phyloP scores from a whole-genome alignment of 1,140 invertebrate genomes.

The Drosophila nigromelanica region DNA sequence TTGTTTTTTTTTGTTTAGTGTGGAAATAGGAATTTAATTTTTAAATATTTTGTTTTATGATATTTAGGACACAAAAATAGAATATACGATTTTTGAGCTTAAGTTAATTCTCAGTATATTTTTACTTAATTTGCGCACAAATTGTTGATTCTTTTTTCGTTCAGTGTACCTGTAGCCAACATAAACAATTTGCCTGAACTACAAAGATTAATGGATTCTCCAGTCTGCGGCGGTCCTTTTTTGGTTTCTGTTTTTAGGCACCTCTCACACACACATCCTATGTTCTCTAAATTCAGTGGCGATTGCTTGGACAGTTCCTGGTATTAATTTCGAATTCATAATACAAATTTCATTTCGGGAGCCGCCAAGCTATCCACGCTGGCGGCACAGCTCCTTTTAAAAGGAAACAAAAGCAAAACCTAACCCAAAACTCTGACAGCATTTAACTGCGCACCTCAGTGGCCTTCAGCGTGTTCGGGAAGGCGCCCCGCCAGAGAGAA shows the following conservation, averaged over 20 bases:
- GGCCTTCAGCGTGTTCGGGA: conserved; percentile 61
- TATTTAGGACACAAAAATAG: too few relatives aligned
- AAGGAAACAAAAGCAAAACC: conserved; percentile 16
- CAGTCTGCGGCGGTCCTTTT: conserved; percentile 10
- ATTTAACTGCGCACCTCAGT: conserved; percentile 44
- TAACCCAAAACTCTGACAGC: conserved; percentile 13
- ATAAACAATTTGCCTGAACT: conserved; percentile 63
- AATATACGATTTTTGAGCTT: too few relatives aligned
- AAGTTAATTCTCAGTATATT: too few relatives aligned
- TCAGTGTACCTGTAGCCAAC: conserved; percentile 11
- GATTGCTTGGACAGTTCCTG: conserved; percentile 80
- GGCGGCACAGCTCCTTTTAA: conserved; percentile 48
- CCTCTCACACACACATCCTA: neutral
- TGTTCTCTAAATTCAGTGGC: conserved; percentile 62
- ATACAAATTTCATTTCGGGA: conserved; percentile 71
- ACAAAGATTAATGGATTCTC: conserved; percentile 68
- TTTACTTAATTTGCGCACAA: neutral
- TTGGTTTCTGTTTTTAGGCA: neutral
- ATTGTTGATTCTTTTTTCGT: neutral
- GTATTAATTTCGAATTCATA: conserved; percentile 83
- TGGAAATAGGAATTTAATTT: too few relatives aligned
- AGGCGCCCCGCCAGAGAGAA: conserved; percentile 30
- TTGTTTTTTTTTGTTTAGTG: too few relatives aligned
- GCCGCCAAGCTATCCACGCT: conserved; percentile 35
- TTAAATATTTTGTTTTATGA: too few relatives aligned